A percentile compares a stretch with the other conserved stretches of the same genome.
These are phyloP conservation scores for Diadumene lineata DNA, from an alignment of 92 coral and sea anemone species.

Conservation along the genomic window DNA sequence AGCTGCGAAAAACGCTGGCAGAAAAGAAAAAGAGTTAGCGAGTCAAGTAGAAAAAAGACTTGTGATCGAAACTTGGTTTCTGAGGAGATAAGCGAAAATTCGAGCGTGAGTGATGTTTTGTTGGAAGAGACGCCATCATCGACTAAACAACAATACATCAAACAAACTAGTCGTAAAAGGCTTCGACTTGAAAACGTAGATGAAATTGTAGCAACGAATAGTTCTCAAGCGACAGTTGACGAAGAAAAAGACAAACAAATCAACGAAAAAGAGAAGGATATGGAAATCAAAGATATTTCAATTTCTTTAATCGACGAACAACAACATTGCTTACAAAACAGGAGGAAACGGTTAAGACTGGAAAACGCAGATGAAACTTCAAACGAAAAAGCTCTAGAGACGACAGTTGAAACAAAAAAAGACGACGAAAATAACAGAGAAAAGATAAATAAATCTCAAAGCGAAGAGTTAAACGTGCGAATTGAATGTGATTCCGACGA, in stretches of 20 bases:
- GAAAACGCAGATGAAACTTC: no score
- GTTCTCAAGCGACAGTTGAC: no score
- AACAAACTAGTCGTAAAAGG: background rate
- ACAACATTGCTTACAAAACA: background rate
- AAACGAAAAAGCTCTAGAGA: background rate
- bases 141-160: background rate
- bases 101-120: background rate
- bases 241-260: no score
- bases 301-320: background rate
- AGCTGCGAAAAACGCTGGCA: conserved; percentile 20
- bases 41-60: background rate
- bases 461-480: no score
- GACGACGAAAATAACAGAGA: background rate
- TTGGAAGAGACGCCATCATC: background rate
- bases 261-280: no score
- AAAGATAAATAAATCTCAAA: background rate
- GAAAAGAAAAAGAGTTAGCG: background rate
- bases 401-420: background rate
- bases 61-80: background rate
- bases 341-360: background rate
- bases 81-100: background rate
- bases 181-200: conserved; percentile 2
- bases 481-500: background rate
- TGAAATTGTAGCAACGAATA: no score
- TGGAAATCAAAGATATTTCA: no score